phyloP scores from a whole-genome alignment of 2,797 vertebrate genomes.

The Aythya fuligula region DNA sequence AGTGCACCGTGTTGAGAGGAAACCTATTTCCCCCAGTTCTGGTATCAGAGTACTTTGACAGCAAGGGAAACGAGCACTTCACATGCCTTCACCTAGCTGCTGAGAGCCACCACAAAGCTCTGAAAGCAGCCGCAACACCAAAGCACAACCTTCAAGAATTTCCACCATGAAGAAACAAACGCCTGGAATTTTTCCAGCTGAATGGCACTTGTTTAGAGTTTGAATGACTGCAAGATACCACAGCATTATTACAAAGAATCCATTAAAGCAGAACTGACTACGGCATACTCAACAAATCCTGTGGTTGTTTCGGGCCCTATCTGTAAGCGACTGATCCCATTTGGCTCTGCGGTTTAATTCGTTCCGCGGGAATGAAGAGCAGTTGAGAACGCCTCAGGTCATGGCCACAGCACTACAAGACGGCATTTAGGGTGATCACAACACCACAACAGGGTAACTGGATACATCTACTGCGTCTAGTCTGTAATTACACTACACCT shows the following conservation, averaged over 20 bases:
- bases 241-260: background rate
- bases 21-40: background rate
- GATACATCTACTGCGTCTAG: background rate
- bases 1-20: background rate
- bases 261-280: background rate
- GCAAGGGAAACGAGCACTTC: background rate
- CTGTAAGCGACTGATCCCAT: background rate
- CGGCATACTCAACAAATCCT: background rate
- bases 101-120: background rate
- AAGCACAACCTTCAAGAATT: rapidly evolving
- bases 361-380: background rate
- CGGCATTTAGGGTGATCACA: rapidly evolving
- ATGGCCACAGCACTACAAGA: background rate
- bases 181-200: background rate
- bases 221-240: background rate
- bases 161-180: background rate
- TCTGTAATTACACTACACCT: background rate
- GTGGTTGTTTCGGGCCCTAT: background rate
- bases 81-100: background rate
- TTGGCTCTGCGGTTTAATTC: background rate
- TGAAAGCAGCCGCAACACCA: rapidly evolving
- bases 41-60: background rate
- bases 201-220: background rate
- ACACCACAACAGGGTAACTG: background rate
- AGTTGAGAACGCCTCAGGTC: background rate